Conservation (phyloP, 2,888 invertebrate genomes). For the Kuschelorhynchus macadamiae region DNA sequence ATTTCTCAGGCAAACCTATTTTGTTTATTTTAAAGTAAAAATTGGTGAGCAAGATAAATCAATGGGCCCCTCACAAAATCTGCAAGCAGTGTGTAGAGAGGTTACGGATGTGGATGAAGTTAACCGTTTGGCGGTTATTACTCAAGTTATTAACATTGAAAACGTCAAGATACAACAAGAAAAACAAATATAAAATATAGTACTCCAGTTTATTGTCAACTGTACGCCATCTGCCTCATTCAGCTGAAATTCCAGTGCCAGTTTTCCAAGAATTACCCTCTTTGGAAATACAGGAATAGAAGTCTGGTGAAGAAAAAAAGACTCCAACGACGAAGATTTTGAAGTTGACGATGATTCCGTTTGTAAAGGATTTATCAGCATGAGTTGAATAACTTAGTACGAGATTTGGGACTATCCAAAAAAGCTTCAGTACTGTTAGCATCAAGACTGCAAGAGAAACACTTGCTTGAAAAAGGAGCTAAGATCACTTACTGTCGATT, state of each 20-base stretch:
- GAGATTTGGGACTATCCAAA: slow-evolving; percentile 7
- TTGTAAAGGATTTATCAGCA: slow-evolving; percentile 3
- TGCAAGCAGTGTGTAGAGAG: slow-evolving; percentile 4
- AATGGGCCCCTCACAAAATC: slow-evolving; percentile 5
- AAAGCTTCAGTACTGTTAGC: slow-evolving; percentile 7
- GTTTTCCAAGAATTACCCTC: slow-evolving; percentile 1
- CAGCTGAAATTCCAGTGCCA: background rate
- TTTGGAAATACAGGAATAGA: slow-evolving; percentile 15
- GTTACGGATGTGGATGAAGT: background rate
- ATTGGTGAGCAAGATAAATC: slow-evolving; percentile 6
- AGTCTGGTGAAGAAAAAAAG: slow-evolving; percentile 12
- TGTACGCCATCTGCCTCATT: slow-evolving; percentile 2
- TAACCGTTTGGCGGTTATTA: background rate
- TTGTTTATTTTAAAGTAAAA: slow-evolving; percentile 2
- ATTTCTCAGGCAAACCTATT: slow-evolving; percentile 9
- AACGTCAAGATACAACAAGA: slow-evolving; percentile 3
- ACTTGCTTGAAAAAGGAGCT: background rate
- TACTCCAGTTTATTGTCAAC: background rate
- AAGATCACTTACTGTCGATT: slow-evolving; percentile 13
- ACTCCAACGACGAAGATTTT: slow-evolving; percentile 20
- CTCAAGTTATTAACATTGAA: background rate
- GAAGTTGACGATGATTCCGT: slow-evolving; percentile 15
- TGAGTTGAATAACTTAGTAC: background rate
- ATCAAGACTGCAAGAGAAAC: no score
- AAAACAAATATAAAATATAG: slow-evolving; percentile 1